Evolutionary conservation across 2,888 invertebrate species (phyloP), one percentile per base, ranked within the genome.

Genomic region (Taphrorychus bicolor): DNA sequence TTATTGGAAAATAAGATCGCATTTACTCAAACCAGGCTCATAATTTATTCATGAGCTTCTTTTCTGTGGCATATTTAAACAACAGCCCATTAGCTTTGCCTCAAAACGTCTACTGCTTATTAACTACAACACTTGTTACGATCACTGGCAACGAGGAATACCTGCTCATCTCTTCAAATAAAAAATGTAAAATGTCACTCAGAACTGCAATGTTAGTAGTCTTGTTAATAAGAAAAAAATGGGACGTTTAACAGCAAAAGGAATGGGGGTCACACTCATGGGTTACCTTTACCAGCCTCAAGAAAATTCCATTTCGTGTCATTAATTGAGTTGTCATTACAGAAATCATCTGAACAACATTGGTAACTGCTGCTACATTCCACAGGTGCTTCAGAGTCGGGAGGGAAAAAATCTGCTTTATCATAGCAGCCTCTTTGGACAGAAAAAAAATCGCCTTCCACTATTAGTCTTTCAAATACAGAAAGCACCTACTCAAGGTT

Each of bases 301-400:
- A 69, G 54, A 60, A 63, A 61, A 40, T 59, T 42, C 3, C n/a
- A n/a, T n/a, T n/a, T n/a, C n/a, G n/a, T n/a, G n/a, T n/a, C n/a
- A n/a, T 58, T 42, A 9, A 51, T 56, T 17, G 40, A 9, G 40
- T 52, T 45, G 11, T 22, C 45, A 53, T 66, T 89, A 85, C 89
- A 89, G 82, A 83, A 83, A 81, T 88, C 86, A 78, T 84, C 79
- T 76, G 84, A 81, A 83, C 88, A 89, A 82, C 86, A 86, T 69
- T 73, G 64, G 22, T 69, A 32, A 11, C 32, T 32, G 32, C 32
- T 32, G 32, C 17, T 58, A 63, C 69, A 88, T 81, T 78, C 80
- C 73, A 78, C 78, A 53, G 88, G 85, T 74, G 83, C 11, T 18
- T 11, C 21, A 11, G 40, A 81, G 81, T 87, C 89, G 76, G 88